Conservation (phyloP, 30 jellyfish, hydroid and myxozoan species). For the Pseudorhiza aurosa region DNA sequence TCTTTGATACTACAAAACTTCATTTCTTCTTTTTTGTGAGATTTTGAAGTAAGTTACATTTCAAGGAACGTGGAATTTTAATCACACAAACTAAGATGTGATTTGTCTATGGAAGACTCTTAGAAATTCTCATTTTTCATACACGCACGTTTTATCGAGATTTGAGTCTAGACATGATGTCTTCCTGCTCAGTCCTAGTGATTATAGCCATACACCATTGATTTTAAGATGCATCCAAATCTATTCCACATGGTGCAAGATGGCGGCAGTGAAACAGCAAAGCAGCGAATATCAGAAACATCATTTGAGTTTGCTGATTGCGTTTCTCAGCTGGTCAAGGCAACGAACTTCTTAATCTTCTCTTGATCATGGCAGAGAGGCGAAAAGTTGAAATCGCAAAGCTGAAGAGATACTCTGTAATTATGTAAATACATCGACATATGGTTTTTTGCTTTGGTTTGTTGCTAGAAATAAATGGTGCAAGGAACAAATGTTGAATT, state of each 20-base stretch:
- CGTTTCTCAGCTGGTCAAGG: slow-evolving; percentile 67
- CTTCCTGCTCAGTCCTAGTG: too few species aligned
- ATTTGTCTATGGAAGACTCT: too few species aligned
- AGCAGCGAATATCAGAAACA: slow-evolving; percentile 31
- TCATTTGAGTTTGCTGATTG: slow-evolving; percentile 72
- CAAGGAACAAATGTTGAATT: too few species aligned
- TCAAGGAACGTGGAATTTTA: too few species aligned
- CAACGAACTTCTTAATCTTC: slow-evolving; percentile 65
- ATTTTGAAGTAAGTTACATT: too few species aligned
- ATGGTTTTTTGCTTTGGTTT: background rate
- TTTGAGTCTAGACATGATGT: too few species aligned
- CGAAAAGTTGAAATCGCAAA: background rate
- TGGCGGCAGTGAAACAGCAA: slow-evolving; percentile 63
- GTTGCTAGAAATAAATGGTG: background rate
- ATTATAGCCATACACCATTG: too few species aligned
- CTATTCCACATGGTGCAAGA: slow-evolving; percentile 84
- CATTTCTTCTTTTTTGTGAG: too few species aligned
- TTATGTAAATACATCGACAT: slow-evolving; percentile 1
- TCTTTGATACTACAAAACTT: too few species aligned
- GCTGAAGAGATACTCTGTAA: background rate
- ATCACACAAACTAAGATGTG: too few species aligned
- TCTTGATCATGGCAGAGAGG: slow-evolving; percentile 20
- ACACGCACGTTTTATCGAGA: too few species aligned
- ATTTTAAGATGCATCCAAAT: slow-evolving; percentile 97
- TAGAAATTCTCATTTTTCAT: too few species aligned